Conservation (phyloP, 2,888 invertebrate genomes). For the Brachyopa scutellaris region DNA sequence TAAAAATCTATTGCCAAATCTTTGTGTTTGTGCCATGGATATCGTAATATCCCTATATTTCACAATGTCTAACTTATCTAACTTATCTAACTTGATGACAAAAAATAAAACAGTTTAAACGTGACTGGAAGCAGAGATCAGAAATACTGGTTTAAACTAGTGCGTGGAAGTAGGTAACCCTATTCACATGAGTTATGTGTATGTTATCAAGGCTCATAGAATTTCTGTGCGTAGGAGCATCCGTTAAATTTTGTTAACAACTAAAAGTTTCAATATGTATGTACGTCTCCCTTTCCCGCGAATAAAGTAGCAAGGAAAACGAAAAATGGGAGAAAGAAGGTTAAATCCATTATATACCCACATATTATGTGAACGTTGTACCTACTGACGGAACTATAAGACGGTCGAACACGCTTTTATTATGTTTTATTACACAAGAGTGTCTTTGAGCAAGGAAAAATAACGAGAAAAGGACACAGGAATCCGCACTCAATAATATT, state of each 20-base stretch:
- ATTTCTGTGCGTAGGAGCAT: conserved; percentile 21
- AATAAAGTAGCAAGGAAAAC: background rate
- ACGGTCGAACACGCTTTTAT: conserved; percentile 46
- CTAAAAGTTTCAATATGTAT: conserved; percentile 38
- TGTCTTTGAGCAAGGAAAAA: conserved; percentile 42
- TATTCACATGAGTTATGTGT: no score
- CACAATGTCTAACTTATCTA: no score
- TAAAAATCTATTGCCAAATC: no score
- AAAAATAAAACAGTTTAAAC: no score
- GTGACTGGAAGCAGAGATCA: no score
- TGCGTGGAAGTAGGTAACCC: no score
- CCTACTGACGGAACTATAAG: conserved; percentile 17
- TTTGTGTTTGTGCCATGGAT: no score
- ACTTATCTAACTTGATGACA: no score
- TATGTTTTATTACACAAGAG: conserved; percentile 61
- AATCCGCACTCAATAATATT: conserved; percentile 61
- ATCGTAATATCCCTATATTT: no score
- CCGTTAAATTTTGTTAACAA: conserved; percentile 51
- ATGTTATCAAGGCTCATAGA: conserved; percentile 22
- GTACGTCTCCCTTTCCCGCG: background rate
- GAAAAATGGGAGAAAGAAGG: background rate
- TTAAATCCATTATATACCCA: conserved; percentile 17
- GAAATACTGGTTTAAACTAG: no score
- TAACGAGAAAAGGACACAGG: conserved; percentile 46
- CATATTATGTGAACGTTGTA: conserved; percentile 12